phyloP scores from a whole-genome alignment of 2,888 invertebrate species.

The Trissolcus brochymenae region DNA sequence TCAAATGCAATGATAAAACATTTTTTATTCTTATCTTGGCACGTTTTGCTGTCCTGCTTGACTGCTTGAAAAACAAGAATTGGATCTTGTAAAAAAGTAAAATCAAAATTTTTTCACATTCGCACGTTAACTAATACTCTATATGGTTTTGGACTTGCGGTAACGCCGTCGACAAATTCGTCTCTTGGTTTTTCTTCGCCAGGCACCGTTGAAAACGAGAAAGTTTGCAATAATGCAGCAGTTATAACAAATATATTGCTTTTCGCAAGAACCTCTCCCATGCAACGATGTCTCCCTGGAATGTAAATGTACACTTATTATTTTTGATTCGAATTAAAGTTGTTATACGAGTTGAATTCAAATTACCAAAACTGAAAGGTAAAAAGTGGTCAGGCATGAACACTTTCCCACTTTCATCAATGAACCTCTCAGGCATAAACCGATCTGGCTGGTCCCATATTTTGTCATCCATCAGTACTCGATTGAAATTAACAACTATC shows the following conservation, averaged over 20 bases:
- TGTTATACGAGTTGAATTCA: constrained; percentile 12
- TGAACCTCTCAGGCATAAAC: constrained; percentile 87
- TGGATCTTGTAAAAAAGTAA: background rate
- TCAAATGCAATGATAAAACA: background rate
- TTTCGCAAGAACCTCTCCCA: constrained; percentile 87
- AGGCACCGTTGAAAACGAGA: constrained; percentile 82
- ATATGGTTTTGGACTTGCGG: constrained; percentile 85
- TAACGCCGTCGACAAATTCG: constrained; percentile 86
- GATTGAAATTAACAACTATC: constrained; percentile 86
- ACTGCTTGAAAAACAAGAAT: background rate
- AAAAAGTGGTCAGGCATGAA: constrained; percentile 83
- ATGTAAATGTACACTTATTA: background rate
- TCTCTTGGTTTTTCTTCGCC: constrained; percentile 82
- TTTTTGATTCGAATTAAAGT: background rate
- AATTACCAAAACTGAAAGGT: constrained; percentile 85
- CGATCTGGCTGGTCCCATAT: constrained; percentile 83
- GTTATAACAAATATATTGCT: constrained; percentile 88
- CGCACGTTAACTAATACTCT: constrained; percentile 81
- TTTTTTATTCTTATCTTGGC: background rate
- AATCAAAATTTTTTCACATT: constrained; percentile 53
- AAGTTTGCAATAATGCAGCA: constrained; percentile 85
- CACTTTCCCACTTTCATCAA: constrained; percentile 80
- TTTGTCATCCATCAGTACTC: constrained; percentile 82
- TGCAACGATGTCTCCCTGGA: constrained; percentile 84
- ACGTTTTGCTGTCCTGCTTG: background rate